Evolutionary conservation across 1,140 invertebrate genomes (phyloP), one percentile per base, ranked within the genome.

Genomic region (Cheumatopsyche charites): DNA sequence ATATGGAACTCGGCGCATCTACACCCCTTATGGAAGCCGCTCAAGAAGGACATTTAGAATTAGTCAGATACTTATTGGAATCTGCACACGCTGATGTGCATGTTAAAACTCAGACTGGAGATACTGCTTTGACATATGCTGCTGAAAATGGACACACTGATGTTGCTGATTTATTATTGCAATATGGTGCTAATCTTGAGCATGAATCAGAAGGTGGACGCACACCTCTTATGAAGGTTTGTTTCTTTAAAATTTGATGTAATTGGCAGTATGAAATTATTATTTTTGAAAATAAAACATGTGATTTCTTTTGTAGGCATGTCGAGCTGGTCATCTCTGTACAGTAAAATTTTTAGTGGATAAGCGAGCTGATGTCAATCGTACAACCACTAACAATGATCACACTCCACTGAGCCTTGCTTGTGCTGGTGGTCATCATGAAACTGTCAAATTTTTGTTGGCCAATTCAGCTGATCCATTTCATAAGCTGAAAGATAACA

Each of bases 21-120:
- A 98, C 97, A 12, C 97, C 98, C 0, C 85, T 99, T 0, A 98
- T 99, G 96, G 97, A 99, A 84, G 96, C 97, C 19, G 91, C 96
- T 0, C 97, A 99, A 83, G 97, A 98, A 83, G 97, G 97, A 11
- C 97, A 98, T 81, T 83, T 97, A 13, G 95, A 98, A 78, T 87
- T 98, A 58, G 97, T 98, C 21, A 89, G 90, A 74, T 96, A 94
- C 81, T 85, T 97, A 45, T 81, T 97, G 55, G 90, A 93, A 79
- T 88, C 90, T 71, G 88, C 88, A 74, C 88, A 88, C 74, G 94
- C 96, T n/a, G 92, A 96, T 85, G 94, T 97, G 42, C 92, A 95
- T 83, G 94, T 95, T 17, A 91, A 94, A 81, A 98, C 96, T 23
- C 94, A 94, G 83, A 97, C 95, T 7, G 93, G 93, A 62, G 94